Evolutionary conservation across 2,113 vertebrate species (phyloP).

Genomic region (Hoplias malabaricus): DNA sequence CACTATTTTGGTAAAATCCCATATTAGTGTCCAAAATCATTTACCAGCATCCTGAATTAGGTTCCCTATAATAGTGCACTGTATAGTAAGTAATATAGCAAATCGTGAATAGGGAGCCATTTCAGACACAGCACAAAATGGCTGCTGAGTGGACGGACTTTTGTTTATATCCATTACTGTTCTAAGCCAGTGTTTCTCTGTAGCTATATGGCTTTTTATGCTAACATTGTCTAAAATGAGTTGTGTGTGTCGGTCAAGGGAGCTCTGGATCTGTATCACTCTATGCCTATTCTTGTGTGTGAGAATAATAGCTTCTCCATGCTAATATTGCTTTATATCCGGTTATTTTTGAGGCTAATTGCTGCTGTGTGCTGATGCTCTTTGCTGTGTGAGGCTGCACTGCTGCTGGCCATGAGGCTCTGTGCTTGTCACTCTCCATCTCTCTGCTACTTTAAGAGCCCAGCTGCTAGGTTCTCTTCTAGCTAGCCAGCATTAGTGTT

Average conservation of each 20-base stretch:
- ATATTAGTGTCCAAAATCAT: no score
- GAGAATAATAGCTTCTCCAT: neutral
- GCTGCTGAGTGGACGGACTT: no score
- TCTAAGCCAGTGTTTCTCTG: no score
- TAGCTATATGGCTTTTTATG: no score
- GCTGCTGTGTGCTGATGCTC: neutral
- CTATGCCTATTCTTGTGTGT: neutral
- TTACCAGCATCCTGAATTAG: no score
- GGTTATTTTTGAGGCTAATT: neutral
- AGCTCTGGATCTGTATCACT: neutral
- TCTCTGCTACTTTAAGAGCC: neutral
- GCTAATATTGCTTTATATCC: neutral
- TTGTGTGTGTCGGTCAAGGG: neutral
- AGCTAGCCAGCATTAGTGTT: neutral
- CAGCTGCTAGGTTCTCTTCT: neutral
- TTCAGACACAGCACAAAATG: no score
- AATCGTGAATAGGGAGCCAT: no score
- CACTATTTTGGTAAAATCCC: no score
- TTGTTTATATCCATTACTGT: no score
- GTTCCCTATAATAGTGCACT: no score
- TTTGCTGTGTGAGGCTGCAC: conserved; percentile 1
- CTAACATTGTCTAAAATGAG: neutral
- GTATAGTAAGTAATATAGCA: no score
- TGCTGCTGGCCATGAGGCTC: neutral
- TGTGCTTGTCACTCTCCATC: neutral